Base-by-base conservation (phyloP, 2,113 vertebrate genomes). In the Halichoeres trimaculatus region DNA sequence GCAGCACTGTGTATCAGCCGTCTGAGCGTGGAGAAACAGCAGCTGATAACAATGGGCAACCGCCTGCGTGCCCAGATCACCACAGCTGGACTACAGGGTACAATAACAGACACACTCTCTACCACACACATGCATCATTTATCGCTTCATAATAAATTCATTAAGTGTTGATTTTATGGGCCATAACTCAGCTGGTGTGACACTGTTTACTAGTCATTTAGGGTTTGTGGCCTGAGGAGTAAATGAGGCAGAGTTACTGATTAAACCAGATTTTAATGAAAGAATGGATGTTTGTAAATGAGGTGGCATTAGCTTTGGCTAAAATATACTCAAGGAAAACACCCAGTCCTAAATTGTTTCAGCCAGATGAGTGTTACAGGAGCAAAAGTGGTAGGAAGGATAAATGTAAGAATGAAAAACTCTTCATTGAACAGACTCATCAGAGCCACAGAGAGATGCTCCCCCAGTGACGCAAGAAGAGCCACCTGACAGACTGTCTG, bases 11-110 rank as follows among this genome's bases (percentile, higher is more conserved):
- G 85, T 58, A 95, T 96, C 36, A 88, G 90, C 17, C 56, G 76
- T 58, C 90, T 98, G 60, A 94, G 75, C 82, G 90, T 79, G 60
- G 95, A 98, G 72, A 97, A 94, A 59, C 94, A 85, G 47, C 96
- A 96, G 74, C 93, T 98, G 67, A 94, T 96, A 50, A 96, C 97
- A 78, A 90, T 96, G 85, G 94, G 95, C 75, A 98, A 97, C 89
- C 78, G 93, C 62, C 94, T 98, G 20, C 92, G 95, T 1, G 94
- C 94, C 0, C 91, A 94, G 83, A 87, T 92, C 7, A 70, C 74
- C 61, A 65, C 74, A 6, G 40, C 73, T 60, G 82, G 88, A 65
- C 61, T 82, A 50, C 51, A 93, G 54, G 93, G 95, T 95, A 92
- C 77, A 54, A 10, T 5, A n/a, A 59, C 23, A 59, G 0, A 57